Evolutionary conservation across 2,888 invertebrate species (phyloP), one percentile per base, ranked within the genome.

Genomic region (Carcina quercana): DNA sequence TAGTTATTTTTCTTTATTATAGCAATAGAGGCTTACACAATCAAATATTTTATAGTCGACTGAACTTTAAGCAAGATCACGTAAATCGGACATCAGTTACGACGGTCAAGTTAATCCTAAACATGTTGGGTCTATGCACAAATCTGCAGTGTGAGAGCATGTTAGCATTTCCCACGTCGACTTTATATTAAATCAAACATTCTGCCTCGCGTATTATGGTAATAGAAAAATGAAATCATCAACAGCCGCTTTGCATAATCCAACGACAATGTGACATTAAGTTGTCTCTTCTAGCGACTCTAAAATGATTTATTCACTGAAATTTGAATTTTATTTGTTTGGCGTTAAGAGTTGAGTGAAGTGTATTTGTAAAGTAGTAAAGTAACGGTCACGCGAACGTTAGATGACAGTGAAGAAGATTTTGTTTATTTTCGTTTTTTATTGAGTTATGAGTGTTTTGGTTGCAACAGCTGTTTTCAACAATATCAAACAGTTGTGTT

Each of bases 191-290:
- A 67, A 61, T 67, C 64, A 65, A 68, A 70, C 61, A 63, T 63
- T 63, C 59, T 58, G 58, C 65, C 52, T 57, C 57, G 62, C 62
- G 60, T 61, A 67, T 65, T 73, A 75, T 69, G 71, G 59, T 70
- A 71, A 73, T 75, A 67, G 60, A 66, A 72, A 70, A 68, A 66
- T n/a, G 61, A 67, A 60, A 63, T 64, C 62, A 62, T 59, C 54
- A 46, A 47, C 46, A 38, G 57, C 61, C 64, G 63, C 75, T 80
- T 78, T 75, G 75, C 76, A 79, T 80, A 79, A 79, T 76, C 73
- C 53, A 59, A 59, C 62, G 71, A 70, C 67, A 62, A 54, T 47
- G 40, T 65, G 70, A 68, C 71, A 70, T 71, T 72, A 73, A 73
- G 71, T 62, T 68, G 63, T 66, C 61, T 63, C 47, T 50, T 43